These are phyloP conservation scores for Coccyzus lansbergi DNA, from an alignment of 2,797 vertebrate genomes.

Conservation along the genomic window DNA sequence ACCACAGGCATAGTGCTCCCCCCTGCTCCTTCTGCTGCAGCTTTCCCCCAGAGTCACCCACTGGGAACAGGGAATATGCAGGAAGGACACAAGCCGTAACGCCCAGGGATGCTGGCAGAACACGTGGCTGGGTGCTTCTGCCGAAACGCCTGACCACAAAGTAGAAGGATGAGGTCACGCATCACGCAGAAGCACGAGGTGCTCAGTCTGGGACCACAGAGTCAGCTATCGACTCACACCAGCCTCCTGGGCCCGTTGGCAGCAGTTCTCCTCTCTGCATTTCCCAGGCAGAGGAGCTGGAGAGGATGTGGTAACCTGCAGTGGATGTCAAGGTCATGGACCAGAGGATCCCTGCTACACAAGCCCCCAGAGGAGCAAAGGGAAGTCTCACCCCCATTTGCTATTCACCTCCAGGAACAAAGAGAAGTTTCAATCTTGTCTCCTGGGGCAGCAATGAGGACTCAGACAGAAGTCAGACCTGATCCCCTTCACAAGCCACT, in stretches of 20 bases:
- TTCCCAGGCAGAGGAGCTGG: neutral
- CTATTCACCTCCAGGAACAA: neutral
- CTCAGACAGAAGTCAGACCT: neutral
- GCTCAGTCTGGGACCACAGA: fast-evolving
- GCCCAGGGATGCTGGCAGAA: fast-evolving
- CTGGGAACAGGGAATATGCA: fast-evolving
- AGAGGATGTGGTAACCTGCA: fast-evolving
- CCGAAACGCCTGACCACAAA: fast-evolving
- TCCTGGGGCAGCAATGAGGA: fast-evolving
- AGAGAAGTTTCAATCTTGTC: neutral
- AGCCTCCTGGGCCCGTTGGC: neutral
- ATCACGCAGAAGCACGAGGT: neutral
- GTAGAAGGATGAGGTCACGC: neutral
- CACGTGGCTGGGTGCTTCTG: neutral
- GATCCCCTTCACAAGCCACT: neutral
- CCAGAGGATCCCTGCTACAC: neutral
- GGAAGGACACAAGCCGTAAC: neutral
- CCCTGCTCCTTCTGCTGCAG: neutral
- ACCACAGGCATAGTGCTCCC: neutral
- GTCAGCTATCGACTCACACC: fast-evolving
- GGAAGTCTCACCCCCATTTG: no score
- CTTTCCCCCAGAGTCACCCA: neutral
- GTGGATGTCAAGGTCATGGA: neutral
- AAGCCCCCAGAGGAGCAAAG: fast-evolving
- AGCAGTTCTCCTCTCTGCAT: fast-evolving